These are phyloP conservation scores for Anticlea derivata DNA, from an alignment of 2,888 invertebrate species.

Conservation along the genomic window DNA sequence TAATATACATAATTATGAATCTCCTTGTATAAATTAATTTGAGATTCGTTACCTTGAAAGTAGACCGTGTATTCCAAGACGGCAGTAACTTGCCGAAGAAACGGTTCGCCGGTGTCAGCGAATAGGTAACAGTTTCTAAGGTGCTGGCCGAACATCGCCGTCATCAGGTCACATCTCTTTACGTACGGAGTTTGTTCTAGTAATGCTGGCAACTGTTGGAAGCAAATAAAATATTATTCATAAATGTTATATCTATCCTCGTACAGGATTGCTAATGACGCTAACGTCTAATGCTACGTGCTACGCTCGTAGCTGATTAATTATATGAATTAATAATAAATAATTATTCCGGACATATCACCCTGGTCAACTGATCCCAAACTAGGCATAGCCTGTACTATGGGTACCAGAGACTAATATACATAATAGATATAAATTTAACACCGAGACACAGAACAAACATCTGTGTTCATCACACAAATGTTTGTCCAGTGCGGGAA, in stretches of 20 bases:
- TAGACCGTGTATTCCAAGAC: constrained; percentile 72
- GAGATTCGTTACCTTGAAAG: constrained; percentile 65
- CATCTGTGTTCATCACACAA: too few species aligned
- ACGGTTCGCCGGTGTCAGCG: constrained; percentile 72
- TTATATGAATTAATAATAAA: too few species aligned
- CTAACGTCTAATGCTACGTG: not conserved
- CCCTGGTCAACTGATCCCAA: too few species aligned
- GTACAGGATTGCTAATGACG: constrained; percentile 1
- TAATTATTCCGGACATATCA: too few species aligned
- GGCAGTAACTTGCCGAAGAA: constrained; percentile 76
- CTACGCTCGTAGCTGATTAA: not conserved
- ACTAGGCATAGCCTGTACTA: too few species aligned
- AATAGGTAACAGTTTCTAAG: constrained; percentile 78
- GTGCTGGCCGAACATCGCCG: constrained; percentile 78
- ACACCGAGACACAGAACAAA: too few species aligned
- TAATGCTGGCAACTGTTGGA: constrained; percentile 63
- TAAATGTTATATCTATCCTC: too few species aligned
- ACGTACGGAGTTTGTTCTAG: constrained; percentile 72
- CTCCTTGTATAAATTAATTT: too few species aligned
- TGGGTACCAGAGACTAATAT: too few species aligned
- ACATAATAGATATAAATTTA: too few species aligned
- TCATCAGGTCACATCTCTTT: constrained; percentile 76
- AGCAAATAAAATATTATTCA: not conserved
- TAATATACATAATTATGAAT: too few species aligned
- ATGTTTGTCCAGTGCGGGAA: too few species aligned